Conservation (phyloP, 2,113 vertebrate genomes). For the Polypterus bichir region DNA sequence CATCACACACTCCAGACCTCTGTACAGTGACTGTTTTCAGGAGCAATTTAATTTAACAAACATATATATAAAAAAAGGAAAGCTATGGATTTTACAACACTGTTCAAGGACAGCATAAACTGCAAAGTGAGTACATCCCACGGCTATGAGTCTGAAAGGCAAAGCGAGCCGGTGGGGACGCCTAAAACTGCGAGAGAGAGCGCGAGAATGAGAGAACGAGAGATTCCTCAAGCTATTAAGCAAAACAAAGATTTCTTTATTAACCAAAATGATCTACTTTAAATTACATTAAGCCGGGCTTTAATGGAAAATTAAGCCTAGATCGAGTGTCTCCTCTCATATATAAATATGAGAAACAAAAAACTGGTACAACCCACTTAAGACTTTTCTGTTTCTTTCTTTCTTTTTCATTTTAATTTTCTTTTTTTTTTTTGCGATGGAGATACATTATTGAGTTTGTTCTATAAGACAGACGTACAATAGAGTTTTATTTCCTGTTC, state of each 20-base stretch:
- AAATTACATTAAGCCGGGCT: constrained; percentile 7
- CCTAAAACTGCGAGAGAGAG: constrained; percentile 14
- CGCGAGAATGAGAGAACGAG: constrained; percentile 18
- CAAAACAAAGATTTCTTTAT: constrained; percentile 51
- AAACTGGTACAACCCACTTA: constrained; percentile 25
- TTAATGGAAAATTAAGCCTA: background rate
- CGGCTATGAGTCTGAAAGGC: background rate
- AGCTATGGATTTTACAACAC: constrained; percentile 62
- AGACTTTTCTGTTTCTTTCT: constrained; percentile 15
- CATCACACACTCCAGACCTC: constrained; percentile 87
- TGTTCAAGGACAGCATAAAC: constrained; percentile 35
- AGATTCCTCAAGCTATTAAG: constrained; percentile 39
- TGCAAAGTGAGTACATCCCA: constrained; percentile 16
- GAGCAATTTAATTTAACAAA: constrained; percentile 37
- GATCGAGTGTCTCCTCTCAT: too few relatives aligned
- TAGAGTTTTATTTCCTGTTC: too few relatives aligned
- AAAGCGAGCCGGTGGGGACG: constrained; percentile 27
- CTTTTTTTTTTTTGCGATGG: too few relatives aligned
- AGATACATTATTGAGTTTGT: too few relatives aligned
- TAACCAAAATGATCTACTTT: constrained; percentile 45
- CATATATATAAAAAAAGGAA: constrained; percentile 27
- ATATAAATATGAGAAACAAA: background rate
- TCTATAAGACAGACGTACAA: too few relatives aligned
- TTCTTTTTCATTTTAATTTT: constrained; percentile 25
- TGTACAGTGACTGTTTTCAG: constrained; percentile 79